A percentile compares a stretch with the other conserved stretches of the same genome.
Conservation (phyloP, 2,113 vertebrate species). For the Callithrix jacchus region DNA sequence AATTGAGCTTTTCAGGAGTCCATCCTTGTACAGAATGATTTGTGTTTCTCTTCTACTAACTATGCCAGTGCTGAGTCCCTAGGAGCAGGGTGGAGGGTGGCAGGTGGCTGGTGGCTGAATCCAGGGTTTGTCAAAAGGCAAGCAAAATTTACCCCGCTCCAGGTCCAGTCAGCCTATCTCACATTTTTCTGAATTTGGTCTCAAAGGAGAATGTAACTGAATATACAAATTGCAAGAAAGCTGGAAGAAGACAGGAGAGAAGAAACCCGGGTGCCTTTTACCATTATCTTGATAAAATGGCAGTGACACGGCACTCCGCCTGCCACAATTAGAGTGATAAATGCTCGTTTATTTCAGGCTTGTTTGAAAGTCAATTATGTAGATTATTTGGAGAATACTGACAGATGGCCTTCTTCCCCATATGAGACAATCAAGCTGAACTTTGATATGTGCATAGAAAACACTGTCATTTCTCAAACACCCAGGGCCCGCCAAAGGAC, state of each 20-base stretch:
- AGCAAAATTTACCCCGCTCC: neutral
- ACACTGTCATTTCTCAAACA: slow-evolving; percentile 84
- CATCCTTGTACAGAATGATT: neutral
- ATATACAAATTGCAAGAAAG: slow-evolving; percentile 69
- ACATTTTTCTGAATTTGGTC: slow-evolving; percentile 45
- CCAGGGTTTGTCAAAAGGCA: neutral
- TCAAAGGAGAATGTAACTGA: neutral
- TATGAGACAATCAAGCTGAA: slow-evolving; percentile 86
- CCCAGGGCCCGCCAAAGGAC: slow-evolving; percentile 77
- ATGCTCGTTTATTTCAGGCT: slow-evolving; percentile 85
- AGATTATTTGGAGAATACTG: slow-evolving; percentile 88
- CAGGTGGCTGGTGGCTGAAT: neutral
- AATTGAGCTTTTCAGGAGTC: neutral
- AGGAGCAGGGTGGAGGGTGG: neutral
- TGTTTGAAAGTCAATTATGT: slow-evolving; percentile 89
- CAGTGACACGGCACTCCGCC: slow-evolving; percentile 80
- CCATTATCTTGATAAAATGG: slow-evolving; percentile 84
- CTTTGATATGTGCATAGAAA: slow-evolving; percentile 84
- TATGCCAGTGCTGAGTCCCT: neutral
- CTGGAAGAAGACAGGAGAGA: slow-evolving; percentile 66
- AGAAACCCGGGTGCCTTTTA: slow-evolving; percentile 75
- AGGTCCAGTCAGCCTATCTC: neutral
- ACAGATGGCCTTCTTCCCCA: slow-evolving; percentile 86
- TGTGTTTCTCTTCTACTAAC: neutral
- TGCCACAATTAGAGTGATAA: slow-evolving; percentile 88